Percentiles rank a stretch among this genome's conserved stretches.
phyloP scores from a whole-genome alignment of 1,140 invertebrate genomes.

The Alviniconcha marisindica region DNA sequence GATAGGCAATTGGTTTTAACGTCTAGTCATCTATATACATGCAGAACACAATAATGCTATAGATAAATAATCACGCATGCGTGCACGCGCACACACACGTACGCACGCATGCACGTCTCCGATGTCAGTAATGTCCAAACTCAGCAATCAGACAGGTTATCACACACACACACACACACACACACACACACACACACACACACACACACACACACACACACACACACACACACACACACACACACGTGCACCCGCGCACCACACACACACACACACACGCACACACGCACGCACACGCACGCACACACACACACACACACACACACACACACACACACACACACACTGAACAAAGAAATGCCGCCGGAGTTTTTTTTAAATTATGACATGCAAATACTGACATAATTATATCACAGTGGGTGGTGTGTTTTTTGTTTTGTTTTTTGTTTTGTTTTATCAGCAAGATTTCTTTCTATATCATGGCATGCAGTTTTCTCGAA shows the following conservation, averaged over 20 bases:
- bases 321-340: constrained; percentile 1
- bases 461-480: no score
- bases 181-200: no score
- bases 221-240: not conserved
- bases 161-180: not conserved
- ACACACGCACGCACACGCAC: not conserved
- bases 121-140: no score
- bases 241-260: not conserved
- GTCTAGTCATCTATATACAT: no score
- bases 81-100: not conserved
- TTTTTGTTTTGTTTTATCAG: no score
- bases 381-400: not conserved
- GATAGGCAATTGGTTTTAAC: no score
- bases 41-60: no score
- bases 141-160: no score
- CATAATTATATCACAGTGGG: no score
- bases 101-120: constrained; percentile 5
- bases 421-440: no score
- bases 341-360: not conserved
- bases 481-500: not conserved
- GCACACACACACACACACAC: not conserved
- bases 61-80: not conserved
- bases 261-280: not conserved
- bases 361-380: no score
- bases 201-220: not conserved